Evolutionary conservation across 1,140 invertebrate species (phyloP).

Genomic region (Diorhabda elongata): DNA sequence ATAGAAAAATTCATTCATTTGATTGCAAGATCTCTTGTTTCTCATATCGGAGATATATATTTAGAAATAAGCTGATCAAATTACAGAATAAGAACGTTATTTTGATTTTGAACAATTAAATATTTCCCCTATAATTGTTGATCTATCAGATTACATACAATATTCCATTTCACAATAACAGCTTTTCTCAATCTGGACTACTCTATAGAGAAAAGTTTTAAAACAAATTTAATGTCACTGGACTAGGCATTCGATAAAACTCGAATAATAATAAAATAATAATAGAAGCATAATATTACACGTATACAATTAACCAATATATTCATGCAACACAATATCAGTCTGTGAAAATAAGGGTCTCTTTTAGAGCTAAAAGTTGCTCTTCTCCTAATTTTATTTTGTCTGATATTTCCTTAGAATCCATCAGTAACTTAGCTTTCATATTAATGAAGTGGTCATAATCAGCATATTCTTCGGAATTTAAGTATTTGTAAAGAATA

Average conservation of each 20-base stretch:
- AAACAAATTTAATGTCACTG: slow-evolving; percentile 28
- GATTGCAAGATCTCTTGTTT: too few species aligned
- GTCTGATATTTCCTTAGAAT: slow-evolving; percentile 79
- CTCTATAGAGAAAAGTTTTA: not conserved
- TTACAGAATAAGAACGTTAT: not conserved
- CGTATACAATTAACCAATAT: slow-evolving; percentile 4
- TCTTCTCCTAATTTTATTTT: slow-evolving; percentile 85
- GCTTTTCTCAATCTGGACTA: not conserved
- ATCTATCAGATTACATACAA: not conserved
- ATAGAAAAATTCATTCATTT: too few species aligned
- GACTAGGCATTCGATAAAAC: slow-evolving; percentile 44
- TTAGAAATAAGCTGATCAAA: not conserved
- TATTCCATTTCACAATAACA: not conserved
- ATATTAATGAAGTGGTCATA: slow-evolving; percentile 87
- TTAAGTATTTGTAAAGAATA: slow-evolving; percentile 72
- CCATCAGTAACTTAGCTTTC: slow-evolving; percentile 87
- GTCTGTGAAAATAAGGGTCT: slow-evolving; percentile 54
- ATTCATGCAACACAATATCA: slow-evolving; percentile 28
- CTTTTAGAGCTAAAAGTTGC: slow-evolving; percentile 71
- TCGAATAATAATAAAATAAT: slow-evolving; percentile 32
- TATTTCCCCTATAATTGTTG: not conserved
- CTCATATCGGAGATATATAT: not conserved
- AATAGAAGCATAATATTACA: slow-evolving; percentile 18
- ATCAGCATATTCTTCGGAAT: slow-evolving; percentile 71
- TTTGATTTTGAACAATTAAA: not conserved